Evolutionary conservation across 2,888 invertebrate genomes (phyloP).

Genomic region (Lycophotia porphyrea): DNA sequence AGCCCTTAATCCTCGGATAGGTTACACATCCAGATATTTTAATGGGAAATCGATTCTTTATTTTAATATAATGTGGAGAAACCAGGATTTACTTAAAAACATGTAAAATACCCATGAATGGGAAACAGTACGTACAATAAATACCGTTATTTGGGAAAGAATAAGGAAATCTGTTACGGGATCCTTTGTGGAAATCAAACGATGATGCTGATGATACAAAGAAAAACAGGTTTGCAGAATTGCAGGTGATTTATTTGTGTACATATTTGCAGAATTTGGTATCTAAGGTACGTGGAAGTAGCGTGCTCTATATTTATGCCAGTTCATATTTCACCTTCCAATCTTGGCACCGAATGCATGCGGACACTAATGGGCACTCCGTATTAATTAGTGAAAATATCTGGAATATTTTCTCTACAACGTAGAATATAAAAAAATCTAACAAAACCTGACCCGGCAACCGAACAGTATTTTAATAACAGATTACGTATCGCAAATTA

Average conservation of each 20-base stretch:
- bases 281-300: background rate
- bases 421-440: constrained; percentile 13
- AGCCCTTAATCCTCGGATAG: constrained; percentile 69
- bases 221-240: constrained; percentile 2
- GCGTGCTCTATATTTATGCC: constrained; percentile 4
- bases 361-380: constrained; percentile 2
- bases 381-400: constrained; percentile 17
- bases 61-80: constrained; percentile 14
- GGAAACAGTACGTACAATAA: background rate
- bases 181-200: constrained; percentile 4
- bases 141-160: background rate
- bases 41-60: constrained; percentile 37
- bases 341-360: constrained; percentile 28
- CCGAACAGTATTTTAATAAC: constrained; percentile 32
- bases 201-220: constrained; percentile 18
- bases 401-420: background rate
- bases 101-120: background rate
- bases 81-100: background rate
- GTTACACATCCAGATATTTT: constrained; percentile 53
- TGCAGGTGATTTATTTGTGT: background rate
- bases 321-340: constrained; percentile 13
- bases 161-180: background rate
- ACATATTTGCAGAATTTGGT: constrained; percentile 1
- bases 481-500: constrained; percentile 49
- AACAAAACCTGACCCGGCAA: constrained; percentile 14